Base-by-base conservation (phyloP, 2,888 invertebrate species). In the Tiliacea aurago region DNA sequence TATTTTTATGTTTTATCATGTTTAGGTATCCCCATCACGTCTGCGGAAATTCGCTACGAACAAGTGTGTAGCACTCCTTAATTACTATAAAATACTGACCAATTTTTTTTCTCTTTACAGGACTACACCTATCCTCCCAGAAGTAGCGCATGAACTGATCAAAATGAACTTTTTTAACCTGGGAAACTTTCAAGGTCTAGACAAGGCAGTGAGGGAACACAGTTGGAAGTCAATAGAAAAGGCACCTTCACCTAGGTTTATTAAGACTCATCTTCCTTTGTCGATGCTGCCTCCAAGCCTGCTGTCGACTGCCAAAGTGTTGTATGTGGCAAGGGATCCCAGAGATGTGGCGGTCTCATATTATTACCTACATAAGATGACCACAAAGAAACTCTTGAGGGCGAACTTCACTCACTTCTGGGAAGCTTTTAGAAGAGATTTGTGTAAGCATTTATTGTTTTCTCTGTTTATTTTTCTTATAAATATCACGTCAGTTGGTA, bases 341-440 rank as follows among this genome's bases (percentile, higher is more conserved):
- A 97, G 98, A 84, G 98, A 98, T 88, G 97, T 97, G 0, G 96
- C 97, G 4, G 97, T 98, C 0, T 98, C 98, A 0, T 97, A 97
- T 86, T 98, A 96, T 88, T 97, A 97, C 88, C 97, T 98, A 73
- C 97, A 97, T 86, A 97, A 96, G 80, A 95, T 97, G 87, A 92
- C 97, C 47, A 94, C 69, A 0, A 95, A 93, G 70, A 86, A 97
- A 64, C 94, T 97, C 0, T 96, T 97, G 86, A 94, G 92, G 28
- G 96, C 97, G 0, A 94, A 93, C 10, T 97, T 97, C 76, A 92
- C 95, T 0, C 93, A 96, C 55, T 97, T 97, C 87, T 97, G 97
- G 92, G 96, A 97, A 37, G 95, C 97, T 1, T 97, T 97, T 84
- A 93, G 97, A 70, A 95, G 95, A 72, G 97, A 97, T 84, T 94